Evolutionary conservation across 1,140 invertebrate genomes (phyloP).

Genomic region (Bombus breviceps): DNA sequence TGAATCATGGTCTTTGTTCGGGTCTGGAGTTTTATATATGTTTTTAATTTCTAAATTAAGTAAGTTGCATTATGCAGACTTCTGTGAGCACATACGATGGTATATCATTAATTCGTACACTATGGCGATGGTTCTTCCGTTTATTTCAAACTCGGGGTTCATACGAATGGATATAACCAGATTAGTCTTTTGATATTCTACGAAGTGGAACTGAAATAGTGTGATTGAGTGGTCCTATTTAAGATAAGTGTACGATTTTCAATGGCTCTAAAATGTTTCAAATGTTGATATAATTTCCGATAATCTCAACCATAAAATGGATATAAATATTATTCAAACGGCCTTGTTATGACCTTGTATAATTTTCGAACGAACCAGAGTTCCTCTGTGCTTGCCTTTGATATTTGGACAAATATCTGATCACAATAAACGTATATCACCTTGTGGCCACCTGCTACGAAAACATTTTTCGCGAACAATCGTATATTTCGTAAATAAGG

Average conservation of each 20-base stretch:
- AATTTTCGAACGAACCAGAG: background rate
- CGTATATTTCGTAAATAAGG: constrained; percentile 21
- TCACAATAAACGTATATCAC: background rate
- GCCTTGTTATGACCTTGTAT: background rate
- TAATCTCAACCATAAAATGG: background rate
- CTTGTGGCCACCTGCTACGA: background rate
- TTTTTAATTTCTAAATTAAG: background rate
- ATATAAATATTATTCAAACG: background rate
- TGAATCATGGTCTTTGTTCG: background rate
- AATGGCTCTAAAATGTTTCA: background rate
- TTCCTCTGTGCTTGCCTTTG: no score
- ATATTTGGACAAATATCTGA: constrained; percentile 5
- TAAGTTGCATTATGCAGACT: background rate
- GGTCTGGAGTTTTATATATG: background rate
- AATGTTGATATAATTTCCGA: no score
- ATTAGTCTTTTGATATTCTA: background rate
- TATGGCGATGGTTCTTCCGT: background rate
- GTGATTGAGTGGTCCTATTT: background rate
- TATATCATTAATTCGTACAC: background rate
- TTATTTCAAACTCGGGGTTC: background rate
- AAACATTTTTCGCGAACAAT: constrained; percentile 11
- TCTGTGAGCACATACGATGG: background rate
- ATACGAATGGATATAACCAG: no score
- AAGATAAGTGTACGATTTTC: background rate
- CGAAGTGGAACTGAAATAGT: background rate